phyloP scores from a whole-genome alignment of 2,888 invertebrate species.

The Norana najaformis region DNA sequence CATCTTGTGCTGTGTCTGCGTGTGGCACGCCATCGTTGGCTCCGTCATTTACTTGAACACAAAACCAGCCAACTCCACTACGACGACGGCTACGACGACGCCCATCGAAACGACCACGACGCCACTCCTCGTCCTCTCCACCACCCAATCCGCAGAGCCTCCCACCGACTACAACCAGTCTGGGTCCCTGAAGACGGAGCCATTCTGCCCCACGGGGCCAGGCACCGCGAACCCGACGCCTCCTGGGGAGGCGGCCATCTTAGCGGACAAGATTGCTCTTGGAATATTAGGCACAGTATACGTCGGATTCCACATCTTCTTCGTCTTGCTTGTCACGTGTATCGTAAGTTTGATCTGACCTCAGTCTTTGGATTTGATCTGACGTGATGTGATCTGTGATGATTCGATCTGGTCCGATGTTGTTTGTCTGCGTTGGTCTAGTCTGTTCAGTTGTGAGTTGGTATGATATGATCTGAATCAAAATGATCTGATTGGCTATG shows the following conservation, averaged over 20 bases:
- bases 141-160: constrained; percentile 19
- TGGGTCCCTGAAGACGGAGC: not conserved
- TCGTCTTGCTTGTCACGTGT: constrained; percentile 51
- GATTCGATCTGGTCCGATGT: not conserved
- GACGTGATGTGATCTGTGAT: not conserved
- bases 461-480: no score
- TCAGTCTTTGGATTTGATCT: not conserved
- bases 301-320: constrained; percentile 45
- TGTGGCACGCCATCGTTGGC: constrained; percentile 41
- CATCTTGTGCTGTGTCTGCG: constrained; percentile 38
- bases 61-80: constrained; percentile 18
- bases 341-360: constrained; percentile 43
- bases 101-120: not conserved
- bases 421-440: not conserved
- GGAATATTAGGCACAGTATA: constrained; percentile 48
- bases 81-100: not conserved
- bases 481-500: no score
- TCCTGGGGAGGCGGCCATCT: constrained; percentile 22
- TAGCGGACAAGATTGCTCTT: constrained; percentile 39
- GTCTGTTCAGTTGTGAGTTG: no score
- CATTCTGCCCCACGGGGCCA: not conserved
- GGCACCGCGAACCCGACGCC: constrained; percentile 3
- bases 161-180: not conserved
- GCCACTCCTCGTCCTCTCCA: not conserved
- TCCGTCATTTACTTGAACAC: constrained; percentile 28